These are phyloP conservation scores for Liopterus haemorrhoidalis DNA, from an alignment of 2,888 invertebrate genomes.

Conservation along the genomic window DNA sequence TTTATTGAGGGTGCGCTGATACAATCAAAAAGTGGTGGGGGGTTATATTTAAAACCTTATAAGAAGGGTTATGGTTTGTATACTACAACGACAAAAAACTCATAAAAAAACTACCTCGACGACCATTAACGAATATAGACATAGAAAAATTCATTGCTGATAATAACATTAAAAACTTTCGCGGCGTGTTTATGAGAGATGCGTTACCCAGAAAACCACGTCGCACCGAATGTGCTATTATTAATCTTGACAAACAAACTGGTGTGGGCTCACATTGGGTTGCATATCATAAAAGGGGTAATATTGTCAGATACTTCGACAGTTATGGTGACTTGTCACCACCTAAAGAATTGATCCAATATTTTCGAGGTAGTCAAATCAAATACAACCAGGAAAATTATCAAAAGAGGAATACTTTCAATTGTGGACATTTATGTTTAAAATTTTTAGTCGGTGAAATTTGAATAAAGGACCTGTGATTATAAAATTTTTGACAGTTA, in stretches of 20 bases:
- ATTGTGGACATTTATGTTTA: constrained; percentile 10
- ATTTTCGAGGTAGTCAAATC: too few species aligned
- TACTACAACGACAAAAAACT: too few species aligned
- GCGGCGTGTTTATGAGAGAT: constrained; percentile 36
- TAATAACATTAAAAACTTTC: constrained; percentile 27
- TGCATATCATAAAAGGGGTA: constrained; percentile 37
- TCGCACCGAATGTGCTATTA: constrained; percentile 33
- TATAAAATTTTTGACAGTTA: too few species aligned
- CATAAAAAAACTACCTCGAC: constrained; percentile 2
- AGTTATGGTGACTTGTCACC: too few species aligned
- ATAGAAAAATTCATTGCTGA: background rate
- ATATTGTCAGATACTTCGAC: constrained; percentile 39
- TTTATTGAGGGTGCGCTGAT: too few species aligned
- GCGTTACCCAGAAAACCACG: constrained; percentile 24
- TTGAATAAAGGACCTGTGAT: too few species aligned
- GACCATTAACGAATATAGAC: constrained; percentile 4
- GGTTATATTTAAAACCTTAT: too few species aligned
- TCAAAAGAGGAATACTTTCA: background rate
- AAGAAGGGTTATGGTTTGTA: too few species aligned
- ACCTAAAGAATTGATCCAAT: too few species aligned
- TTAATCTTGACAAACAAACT: constrained; percentile 36
- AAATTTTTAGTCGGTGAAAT: constrained; percentile 10
- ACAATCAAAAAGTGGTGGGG: too few species aligned
- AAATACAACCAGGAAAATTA: too few species aligned
- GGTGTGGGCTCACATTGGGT: constrained; percentile 40